These are phyloP conservation scores for Pseudomyrmex pallidus DNA, from an alignment of 1,140 invertebrate genomes.

Conservation along the genomic window DNA sequence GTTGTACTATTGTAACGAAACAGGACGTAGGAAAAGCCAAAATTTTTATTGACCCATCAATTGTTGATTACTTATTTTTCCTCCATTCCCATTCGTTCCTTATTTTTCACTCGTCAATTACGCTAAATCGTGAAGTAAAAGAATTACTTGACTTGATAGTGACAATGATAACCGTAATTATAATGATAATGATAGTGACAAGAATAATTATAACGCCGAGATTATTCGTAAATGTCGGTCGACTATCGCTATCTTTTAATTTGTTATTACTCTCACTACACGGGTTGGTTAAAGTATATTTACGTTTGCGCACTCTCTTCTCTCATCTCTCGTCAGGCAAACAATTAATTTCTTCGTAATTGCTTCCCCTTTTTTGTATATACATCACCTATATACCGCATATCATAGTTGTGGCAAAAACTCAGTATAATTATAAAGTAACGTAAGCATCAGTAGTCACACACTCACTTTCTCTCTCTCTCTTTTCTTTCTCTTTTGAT, in stretches of 20 bases:
- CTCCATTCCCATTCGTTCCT: not conserved
- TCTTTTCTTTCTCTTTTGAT: not conserved
- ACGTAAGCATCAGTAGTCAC: not conserved
- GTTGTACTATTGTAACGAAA: constrained; percentile 58
- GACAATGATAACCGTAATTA: constrained; percentile 69
- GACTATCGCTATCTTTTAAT: constrained; percentile 80
- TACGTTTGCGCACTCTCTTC: constrained; percentile 40
- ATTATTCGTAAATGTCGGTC: constrained; percentile 79
- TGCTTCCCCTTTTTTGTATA: constrained; percentile 72
- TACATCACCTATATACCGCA: constrained; percentile 79
- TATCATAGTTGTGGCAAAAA: constrained; percentile 78
- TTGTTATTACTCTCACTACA: constrained; percentile 84
- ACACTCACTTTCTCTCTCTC: no score
- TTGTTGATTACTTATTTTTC: not conserved
- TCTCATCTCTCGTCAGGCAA: constrained; percentile 69
- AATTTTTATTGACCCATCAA: not conserved
- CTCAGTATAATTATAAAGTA: constrained; percentile 69
- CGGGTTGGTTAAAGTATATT: constrained; percentile 83
- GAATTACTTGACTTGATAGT: constrained; percentile 60
- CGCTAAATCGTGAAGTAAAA: constrained; percentile 53
- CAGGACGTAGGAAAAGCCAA: constrained; percentile 7
- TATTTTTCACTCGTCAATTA: constrained; percentile 27
- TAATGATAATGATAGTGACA: constrained; percentile 77
- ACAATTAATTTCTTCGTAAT: constrained; percentile 76
- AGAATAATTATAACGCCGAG: constrained; percentile 76